These are phyloP conservation scores for Alethe diademata DNA, from an alignment of 2,113 vertebrate genomes.

Conservation along the genomic window DNA sequence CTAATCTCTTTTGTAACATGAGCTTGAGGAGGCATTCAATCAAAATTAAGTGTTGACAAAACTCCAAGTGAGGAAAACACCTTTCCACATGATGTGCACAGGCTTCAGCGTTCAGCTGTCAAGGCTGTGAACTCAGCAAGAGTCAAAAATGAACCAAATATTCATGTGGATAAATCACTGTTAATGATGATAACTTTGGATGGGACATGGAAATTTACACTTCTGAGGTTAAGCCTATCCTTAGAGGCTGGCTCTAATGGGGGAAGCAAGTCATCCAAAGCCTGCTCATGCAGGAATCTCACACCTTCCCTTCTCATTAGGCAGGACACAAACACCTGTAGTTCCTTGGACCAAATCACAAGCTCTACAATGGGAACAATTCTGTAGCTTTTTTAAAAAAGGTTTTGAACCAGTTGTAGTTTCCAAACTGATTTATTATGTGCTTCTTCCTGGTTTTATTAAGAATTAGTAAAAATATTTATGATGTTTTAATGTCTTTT, in stretches of 20 bases:
- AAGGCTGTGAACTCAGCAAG: background rate
- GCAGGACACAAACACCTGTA: background rate
- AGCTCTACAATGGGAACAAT: background rate
- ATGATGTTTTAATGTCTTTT: slow-evolving; percentile 43
- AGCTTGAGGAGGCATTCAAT: background rate
- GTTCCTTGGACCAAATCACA: background rate
- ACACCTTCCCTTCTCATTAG: background rate
- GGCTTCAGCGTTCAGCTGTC: background rate
- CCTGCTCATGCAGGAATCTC: background rate
- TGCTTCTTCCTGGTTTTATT: slow-evolving; percentile 47
- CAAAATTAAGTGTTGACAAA: background rate
- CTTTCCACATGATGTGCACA: background rate
- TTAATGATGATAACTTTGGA: slow-evolving; percentile 31
- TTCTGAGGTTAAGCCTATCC: background rate
- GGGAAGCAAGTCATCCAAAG: background rate
- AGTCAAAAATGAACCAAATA: background rate
- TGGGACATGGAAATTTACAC: background rate
- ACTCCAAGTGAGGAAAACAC: background rate
- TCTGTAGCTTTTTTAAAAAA: background rate
- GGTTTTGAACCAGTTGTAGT: slow-evolving; percentile 9
- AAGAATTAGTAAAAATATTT: slow-evolving; percentile 59
- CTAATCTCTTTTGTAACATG: background rate
- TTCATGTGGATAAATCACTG: background rate
- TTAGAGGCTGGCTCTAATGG: background rate
- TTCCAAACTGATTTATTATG: slow-evolving; percentile 66